Conservation (phyloP, 1,140 invertebrate species). For the Pseudomyrmex concolor region DNA sequence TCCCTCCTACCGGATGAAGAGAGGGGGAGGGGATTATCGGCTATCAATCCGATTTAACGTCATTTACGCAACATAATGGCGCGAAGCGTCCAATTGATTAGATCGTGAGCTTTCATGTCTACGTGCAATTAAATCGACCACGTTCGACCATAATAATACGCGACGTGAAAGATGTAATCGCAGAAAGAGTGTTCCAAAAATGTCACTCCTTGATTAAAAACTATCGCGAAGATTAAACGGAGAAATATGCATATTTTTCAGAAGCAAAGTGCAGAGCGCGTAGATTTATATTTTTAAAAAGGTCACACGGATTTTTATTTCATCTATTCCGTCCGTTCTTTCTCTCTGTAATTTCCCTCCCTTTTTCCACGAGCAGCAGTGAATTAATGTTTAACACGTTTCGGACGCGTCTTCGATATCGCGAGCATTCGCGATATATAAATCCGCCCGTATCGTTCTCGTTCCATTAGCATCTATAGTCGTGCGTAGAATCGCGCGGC, state of each 20-base stretch:
- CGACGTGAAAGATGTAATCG: background rate
- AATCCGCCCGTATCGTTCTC: constrained; percentile 72
- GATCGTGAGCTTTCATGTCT: background rate
- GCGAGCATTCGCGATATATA: constrained; percentile 30
- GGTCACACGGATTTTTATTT: too few species aligned
- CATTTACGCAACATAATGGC: constrained; percentile 20
- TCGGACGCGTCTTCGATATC: constrained; percentile 26
- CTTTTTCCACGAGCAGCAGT: background rate
- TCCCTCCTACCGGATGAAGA: background rate
- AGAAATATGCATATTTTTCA: background rate
- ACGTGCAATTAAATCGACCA: background rate
- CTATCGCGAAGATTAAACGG: background rate
- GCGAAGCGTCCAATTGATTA: constrained; percentile 6
- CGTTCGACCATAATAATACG: background rate
- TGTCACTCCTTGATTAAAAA: background rate
- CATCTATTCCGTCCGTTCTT: constrained; percentile 5
- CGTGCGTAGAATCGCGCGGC: constrained; percentile 74
- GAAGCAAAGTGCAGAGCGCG: too few species aligned
- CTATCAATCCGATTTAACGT: constrained; percentile 46
- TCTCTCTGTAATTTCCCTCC: too few species aligned
- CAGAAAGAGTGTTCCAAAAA: background rate
- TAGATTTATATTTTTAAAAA: too few species aligned
- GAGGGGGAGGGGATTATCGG: background rate
- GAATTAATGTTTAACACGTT: background rate
- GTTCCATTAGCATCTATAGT: constrained; percentile 79